These are phyloP conservation scores for Berghia stephanieae DNA, from an alignment of 1,140 invertebrate genomes.

Conservation along the genomic window DNA sequence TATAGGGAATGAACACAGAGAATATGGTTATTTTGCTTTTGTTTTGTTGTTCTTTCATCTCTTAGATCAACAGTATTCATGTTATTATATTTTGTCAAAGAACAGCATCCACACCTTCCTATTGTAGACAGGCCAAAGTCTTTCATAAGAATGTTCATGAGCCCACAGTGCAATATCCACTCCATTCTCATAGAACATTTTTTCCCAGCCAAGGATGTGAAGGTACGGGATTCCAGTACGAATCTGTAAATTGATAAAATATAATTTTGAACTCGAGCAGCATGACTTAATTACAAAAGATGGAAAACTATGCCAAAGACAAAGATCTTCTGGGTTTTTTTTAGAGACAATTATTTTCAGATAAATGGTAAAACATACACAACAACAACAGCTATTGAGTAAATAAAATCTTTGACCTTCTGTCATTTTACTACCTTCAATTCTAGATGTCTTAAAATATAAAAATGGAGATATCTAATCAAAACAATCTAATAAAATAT, in stretches of 20 bases:
- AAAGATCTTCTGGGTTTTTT: background rate
- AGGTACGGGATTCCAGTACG: slow-evolving; percentile 48
- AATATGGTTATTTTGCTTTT: background rate
- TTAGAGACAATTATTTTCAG: background rate
- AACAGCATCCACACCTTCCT: slow-evolving; percentile 41
- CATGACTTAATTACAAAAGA: too few species aligned
- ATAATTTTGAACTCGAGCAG: background rate
- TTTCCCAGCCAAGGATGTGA: slow-evolving; percentile 74
- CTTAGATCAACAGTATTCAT: background rate
- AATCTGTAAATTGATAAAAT: slow-evolving; percentile 38
- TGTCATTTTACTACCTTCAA: too few species aligned
- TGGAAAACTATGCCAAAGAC: background rate
- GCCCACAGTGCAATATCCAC: slow-evolving; percentile 96
- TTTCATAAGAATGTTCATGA: slow-evolving; percentile 96
- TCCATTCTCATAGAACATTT: slow-evolving; percentile 86
- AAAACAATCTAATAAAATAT: background rate
- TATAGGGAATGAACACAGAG: background rate
- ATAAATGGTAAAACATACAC: background rate
- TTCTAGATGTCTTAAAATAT: background rate
- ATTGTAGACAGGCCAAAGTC: slow-evolving; percentile 93
- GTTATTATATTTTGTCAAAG: background rate
- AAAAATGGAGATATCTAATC: background rate
- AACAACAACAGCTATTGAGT: background rate
- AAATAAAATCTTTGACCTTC: background rate
- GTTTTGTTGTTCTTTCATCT: background rate